Conservation (phyloP, 2,797 vertebrate species). For the Lagodon rhomboides region DNA sequence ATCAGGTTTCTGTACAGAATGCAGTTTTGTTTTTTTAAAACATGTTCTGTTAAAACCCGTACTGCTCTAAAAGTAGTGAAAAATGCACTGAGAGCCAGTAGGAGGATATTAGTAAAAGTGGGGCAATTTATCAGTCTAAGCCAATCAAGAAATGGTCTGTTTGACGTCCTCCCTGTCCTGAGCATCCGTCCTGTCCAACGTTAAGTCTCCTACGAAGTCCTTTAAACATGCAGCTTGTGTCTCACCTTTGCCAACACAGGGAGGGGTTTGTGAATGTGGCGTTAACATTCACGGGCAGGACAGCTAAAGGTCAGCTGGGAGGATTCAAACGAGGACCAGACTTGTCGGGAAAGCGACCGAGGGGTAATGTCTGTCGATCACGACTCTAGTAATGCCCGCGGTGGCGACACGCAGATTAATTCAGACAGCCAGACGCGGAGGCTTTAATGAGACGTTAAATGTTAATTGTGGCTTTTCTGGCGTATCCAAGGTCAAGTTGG, state of each 20-base stretch:
- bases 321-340: constrained; percentile 46
- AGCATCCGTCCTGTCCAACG: constrained; percentile 55
- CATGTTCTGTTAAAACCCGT: constrained; percentile 50
- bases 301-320: constrained; percentile 60
- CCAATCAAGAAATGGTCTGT: constrained; percentile 53
- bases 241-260: constrained; percentile 35
- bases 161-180: constrained; percentile 63
- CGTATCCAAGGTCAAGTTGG: constrained; percentile 69
- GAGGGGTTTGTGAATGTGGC: constrained; percentile 43
- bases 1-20: constrained; percentile 71
- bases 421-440: constrained; percentile 62
- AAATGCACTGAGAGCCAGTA: constrained; percentile 76
- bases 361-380: constrained; percentile 62
- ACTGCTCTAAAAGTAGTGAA: constrained; percentile 68
- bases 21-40: constrained; percentile 1
- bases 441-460: constrained; percentile 76
- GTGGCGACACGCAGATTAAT: constrained; percentile 58
- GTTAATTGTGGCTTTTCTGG: constrained; percentile 72
- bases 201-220: constrained; percentile 35
- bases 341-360: constrained; percentile 35
- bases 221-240: constrained; percentile 27
- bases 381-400: constrained; percentile 47
- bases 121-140: constrained; percentile 58
- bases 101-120: constrained; percentile 31
- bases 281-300: constrained; percentile 57